Evolutionary conservation across 2,888 invertebrate species (phyloP).

Genomic region (Orthosia gothica): DNA sequence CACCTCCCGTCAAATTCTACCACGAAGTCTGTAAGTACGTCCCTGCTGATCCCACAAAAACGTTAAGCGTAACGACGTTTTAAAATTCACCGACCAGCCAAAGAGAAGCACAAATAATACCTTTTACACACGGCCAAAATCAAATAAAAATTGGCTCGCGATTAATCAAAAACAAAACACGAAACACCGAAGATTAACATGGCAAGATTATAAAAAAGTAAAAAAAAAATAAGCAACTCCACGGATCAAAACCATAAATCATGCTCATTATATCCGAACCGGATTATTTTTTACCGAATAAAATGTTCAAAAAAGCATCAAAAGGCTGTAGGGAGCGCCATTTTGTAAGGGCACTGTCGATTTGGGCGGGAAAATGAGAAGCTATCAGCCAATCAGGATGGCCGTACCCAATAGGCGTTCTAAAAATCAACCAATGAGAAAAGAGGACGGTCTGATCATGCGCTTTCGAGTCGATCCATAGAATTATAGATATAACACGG

Average conservation of each 20-base stretch:
- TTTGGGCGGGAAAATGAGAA: constrained; percentile 87
- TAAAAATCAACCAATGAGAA: constrained; percentile 79
- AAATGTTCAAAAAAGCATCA: constrained; percentile 91
- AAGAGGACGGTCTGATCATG: constrained; percentile 84
- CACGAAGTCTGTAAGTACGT: background rate
- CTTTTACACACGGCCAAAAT: constrained; percentile 64
- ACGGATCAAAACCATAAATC: constrained; percentile 91
- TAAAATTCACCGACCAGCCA: constrained; percentile 47
- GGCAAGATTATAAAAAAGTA: constrained; percentile 83
- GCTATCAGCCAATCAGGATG: constrained; percentile 78
- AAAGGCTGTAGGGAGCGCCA: constrained; percentile 90
- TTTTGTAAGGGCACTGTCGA: constrained; percentile 87
- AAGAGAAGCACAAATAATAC: constrained; percentile 49
- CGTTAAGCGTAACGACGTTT: constrained; percentile 3
- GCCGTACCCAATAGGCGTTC: constrained; percentile 85
- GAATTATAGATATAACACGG: constrained; percentile 89
- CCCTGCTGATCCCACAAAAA: constrained; percentile 15
- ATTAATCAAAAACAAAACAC: constrained; percentile 86
- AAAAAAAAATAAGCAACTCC: constrained; percentile 78
- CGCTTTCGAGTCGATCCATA: constrained; percentile 89
- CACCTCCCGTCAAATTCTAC: constrained; percentile 27
- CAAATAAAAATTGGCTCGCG: constrained; percentile 80
- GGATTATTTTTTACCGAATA: constrained; percentile 91
- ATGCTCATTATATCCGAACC: constrained; percentile 91
- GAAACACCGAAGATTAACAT: constrained; percentile 89